Percentiles rank a stretch among this genome's conserved stretches.
Conservation (phyloP, 2,113 vertebrate species). For the Coturnix japonica region DNA sequence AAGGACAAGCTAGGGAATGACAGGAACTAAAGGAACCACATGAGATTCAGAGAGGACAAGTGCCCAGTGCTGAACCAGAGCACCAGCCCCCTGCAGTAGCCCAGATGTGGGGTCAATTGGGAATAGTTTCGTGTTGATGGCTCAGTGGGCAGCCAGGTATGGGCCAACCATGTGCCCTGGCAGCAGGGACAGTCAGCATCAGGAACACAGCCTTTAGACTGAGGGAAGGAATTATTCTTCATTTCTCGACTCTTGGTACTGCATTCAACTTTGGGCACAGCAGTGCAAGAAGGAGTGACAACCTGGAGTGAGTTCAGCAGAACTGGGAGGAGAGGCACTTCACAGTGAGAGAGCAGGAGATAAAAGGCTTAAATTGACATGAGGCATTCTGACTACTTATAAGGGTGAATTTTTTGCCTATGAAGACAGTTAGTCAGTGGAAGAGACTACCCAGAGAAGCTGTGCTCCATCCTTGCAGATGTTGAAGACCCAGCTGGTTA, state of each 20-base stretch:
- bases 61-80: neutral
- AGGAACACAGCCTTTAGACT: neutral
- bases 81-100: neutral
- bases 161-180: neutral
- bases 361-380: neutral
- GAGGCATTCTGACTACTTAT: neutral
- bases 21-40: neutral
- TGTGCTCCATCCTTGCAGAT: too few relatives aligned
- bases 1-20: neutral
- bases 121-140: neutral
- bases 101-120: neutral
- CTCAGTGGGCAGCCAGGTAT: accelerated
- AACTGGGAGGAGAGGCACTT: neutral
- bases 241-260: neutral
- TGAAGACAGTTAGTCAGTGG: neutral
- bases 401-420: neutral
- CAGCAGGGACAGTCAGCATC: neutral
- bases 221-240: neutral
- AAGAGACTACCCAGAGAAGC: too few relatives aligned
- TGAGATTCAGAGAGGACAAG: neutral
- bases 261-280: neutral
- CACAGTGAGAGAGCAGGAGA: neutral
- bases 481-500: too few relatives aligned
- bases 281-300: neutral
- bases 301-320: neutral